Conservation (phyloP, 2,888 invertebrate species). For the Troides oblongomaculatus region DNA sequence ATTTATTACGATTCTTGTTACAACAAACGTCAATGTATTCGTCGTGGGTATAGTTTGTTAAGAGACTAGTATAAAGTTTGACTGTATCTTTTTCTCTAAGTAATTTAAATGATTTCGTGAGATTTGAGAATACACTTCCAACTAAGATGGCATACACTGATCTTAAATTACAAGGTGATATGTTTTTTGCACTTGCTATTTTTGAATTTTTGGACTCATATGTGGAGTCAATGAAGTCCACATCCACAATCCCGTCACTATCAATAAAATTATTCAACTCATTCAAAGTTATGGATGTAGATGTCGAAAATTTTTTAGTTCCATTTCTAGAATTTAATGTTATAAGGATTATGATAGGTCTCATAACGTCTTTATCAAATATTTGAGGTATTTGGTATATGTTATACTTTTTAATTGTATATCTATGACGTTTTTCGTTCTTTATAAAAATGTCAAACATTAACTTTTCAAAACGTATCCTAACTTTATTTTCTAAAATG, state of each 20-base stretch:
- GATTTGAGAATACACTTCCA: slow-evolving; percentile 48
- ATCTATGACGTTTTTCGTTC: slow-evolving; percentile 50
- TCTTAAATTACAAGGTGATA: slow-evolving; percentile 46
- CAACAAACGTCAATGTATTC: slow-evolving; percentile 54
- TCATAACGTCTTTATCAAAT: slow-evolving; percentile 22
- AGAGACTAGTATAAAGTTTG: slow-evolving; percentile 60
- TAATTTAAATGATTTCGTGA: slow-evolving; percentile 53
- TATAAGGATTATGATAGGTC: slow-evolving; percentile 57
- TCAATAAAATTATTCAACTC: slow-evolving; percentile 45
- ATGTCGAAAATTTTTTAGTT: slow-evolving; percentile 20
- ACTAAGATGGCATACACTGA: slow-evolving; percentile 56
- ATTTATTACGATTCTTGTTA: slow-evolving; percentile 7
- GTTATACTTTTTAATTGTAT: slow-evolving; percentile 51
- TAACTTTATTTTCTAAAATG: slow-evolving; percentile 10
- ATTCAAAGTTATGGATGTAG: slow-evolving; percentile 33
- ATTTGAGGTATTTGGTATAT: slow-evolving; percentile 41
- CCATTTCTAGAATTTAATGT: slow-evolving; percentile 44
- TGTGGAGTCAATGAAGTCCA: slow-evolving; percentile 57
- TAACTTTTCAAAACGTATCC: slow-evolving; percentile 41
- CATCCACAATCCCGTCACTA: slow-evolving; percentile 47
- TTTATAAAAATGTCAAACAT: slow-evolving; percentile 52
- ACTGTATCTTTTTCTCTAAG: slow-evolving; percentile 49
- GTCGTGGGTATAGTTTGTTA: slow-evolving; percentile 39
- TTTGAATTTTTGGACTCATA: slow-evolving; percentile 36
- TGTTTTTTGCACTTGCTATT: slow-evolving; percentile 15